Conservation (phyloP, 2,888 invertebrate species). For the Cryptus viduatorius region DNA sequence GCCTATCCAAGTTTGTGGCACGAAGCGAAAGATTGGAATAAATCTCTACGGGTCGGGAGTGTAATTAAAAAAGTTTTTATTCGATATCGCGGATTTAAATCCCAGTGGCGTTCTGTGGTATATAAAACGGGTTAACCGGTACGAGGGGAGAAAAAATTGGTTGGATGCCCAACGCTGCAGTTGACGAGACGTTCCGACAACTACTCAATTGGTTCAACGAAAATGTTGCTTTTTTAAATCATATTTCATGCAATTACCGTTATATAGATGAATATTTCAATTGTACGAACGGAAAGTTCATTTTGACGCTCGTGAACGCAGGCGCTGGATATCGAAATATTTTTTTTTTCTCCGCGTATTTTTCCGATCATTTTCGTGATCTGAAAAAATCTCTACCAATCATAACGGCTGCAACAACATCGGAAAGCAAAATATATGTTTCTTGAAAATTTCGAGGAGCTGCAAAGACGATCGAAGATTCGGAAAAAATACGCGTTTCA, state of each 20-base stretch:
- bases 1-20: constrained; percentile 27
- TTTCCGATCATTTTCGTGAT: constrained; percentile 50
- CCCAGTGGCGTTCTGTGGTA: neutral
- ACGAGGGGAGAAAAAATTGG: neutral
- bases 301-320: no score
- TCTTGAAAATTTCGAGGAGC: constrained; percentile 1
- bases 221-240: neutral
- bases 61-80: constrained; percentile 69
- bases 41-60: constrained; percentile 54
- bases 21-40: constrained; percentile 46
- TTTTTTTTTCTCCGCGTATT: constrained; percentile 4
- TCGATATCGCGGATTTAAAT: constrained; percentile 60
- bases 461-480: neutral
- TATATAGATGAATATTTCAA: no score
- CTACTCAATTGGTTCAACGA: no score
- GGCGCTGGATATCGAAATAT: no score
- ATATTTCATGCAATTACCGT: no score
- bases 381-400: constrained; percentile 14
- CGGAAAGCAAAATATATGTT: constrained; percentile 48
- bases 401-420: constrained; percentile 64
- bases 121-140: no score
- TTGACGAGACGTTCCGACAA: no score
- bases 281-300: no score
- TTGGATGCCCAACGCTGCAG: no score
- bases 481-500: neutral